These are phyloP conservation scores for Marmota monax DNA, from an alignment of 2,113 vertebrate genomes.

Conservation along the genomic window DNA sequence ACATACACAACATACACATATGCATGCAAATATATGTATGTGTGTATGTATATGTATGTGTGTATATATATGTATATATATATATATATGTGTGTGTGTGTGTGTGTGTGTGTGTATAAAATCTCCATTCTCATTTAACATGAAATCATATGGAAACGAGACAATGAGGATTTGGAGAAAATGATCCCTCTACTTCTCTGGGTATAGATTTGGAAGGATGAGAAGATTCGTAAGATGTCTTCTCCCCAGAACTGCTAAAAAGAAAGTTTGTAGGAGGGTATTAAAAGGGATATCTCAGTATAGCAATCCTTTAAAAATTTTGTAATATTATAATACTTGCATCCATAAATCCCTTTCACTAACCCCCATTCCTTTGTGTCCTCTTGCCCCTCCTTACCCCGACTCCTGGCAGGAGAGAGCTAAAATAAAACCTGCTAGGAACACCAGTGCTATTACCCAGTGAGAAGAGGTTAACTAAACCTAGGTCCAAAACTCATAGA, in stretches of 20 bases:
- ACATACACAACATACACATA: no score
- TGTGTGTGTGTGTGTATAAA: neutral
- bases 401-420: neutral
- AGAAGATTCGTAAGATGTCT: neutral
- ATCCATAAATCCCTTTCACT: neutral
- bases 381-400: neutral
- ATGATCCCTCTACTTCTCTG: neutral
- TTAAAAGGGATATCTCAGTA: neutral
- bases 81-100: no score
- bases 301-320: neutral
- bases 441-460: neutral
- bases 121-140: neutral
- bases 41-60: no score
- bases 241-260: neutral
- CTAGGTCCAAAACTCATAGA: neutral
- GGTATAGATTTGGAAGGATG: neutral
- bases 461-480: neutral
- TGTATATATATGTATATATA: no score
- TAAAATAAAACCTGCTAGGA: neutral
- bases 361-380: neutral
- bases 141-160: constrained; percentile 26
- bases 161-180: neutral
- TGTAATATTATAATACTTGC: neutral
- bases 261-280: neutral
- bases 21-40: no score